phyloP scores from a whole-genome alignment of 2,113 vertebrate genomes.

The Scartelaos histophorus region DNA sequence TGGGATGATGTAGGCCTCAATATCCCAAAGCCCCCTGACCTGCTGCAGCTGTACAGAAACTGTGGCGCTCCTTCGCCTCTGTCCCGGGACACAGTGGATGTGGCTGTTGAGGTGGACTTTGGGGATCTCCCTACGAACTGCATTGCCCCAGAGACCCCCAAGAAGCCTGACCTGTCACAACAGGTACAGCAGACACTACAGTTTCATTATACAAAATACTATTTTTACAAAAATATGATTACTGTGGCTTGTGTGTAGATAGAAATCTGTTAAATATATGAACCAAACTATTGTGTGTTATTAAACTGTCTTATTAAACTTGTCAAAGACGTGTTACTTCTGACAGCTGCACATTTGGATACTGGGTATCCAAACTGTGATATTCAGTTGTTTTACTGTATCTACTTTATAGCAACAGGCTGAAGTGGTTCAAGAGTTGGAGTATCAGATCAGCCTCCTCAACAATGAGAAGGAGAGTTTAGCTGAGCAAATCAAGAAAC shows the following conservation, averaged over 20 bases:
- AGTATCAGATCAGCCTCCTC: conserved; percentile 92
- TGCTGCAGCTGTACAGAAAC: conserved; percentile 93
- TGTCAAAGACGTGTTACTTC: too few relatives aligned
- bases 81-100: conserved; percentile 81
- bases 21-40: conserved; percentile 94
- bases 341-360: background rate
- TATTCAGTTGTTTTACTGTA: background rate
- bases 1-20: conserved; percentile 99
- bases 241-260: background rate
- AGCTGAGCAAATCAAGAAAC: conserved; percentile 90
- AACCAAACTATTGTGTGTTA: background rate
- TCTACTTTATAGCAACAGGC: conserved; percentile 79
- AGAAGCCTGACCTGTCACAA: conserved; percentile 63
- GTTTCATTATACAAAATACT: background rate
- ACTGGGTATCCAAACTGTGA: too few relatives aligned
- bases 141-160: conserved; percentile 53
- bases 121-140: conserved; percentile 80
- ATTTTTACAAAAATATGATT: background rate
- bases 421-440: conserved; percentile 90
- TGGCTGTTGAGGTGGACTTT: conserved; percentile 86
- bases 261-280: background rate
- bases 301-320: too few relatives aligned
- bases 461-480: conserved; percentile 92
- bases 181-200: conserved; percentile 50
- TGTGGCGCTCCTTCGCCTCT: conserved; percentile 83